Evolutionary conservation across 2,888 invertebrate genomes (phyloP).

Genomic region (Diarsia mendica): DNA sequence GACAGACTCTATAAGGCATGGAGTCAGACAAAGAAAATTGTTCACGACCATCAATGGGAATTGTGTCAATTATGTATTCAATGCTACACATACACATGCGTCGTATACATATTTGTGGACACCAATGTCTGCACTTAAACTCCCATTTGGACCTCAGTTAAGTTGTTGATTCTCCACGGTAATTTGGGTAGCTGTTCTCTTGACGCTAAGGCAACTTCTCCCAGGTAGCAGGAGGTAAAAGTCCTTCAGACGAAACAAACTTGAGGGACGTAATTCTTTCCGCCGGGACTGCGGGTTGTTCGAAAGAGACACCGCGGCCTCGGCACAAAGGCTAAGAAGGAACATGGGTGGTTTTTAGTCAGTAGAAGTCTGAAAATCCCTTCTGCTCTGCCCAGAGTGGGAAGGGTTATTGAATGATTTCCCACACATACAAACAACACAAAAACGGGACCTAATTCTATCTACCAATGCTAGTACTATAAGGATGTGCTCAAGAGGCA

Average conservation of each 20-base stretch:
- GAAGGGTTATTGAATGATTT: too few species aligned
- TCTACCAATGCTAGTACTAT: neutral
- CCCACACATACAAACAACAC: too few species aligned
- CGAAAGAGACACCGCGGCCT: too few species aligned
- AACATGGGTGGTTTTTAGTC: too few species aligned
- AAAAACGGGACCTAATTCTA: neutral
- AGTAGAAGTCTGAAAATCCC: too few species aligned
- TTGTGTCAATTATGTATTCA: too few species aligned
- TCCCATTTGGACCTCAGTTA: neutral
- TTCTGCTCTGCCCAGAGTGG: too few species aligned
- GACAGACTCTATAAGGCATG: neutral
- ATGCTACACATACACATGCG: neutral
- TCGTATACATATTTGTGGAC: neutral
- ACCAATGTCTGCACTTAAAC: neutral
- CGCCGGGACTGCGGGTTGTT: too few species aligned
- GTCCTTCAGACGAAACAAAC: neutral
- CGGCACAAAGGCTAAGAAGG: too few species aligned
- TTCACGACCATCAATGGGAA: neutral
- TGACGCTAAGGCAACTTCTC: neutral
- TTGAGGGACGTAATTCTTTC: neutral
- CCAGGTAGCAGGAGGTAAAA: neutral
- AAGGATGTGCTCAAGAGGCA: too few species aligned
- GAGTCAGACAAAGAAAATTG: neutral
- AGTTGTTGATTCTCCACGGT: neutral
- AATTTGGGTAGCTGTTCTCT: neutral